phyloP scores from a whole-genome alignment of 92 coral and sea anemone genomes.

The Palythoa grandis region DNA sequence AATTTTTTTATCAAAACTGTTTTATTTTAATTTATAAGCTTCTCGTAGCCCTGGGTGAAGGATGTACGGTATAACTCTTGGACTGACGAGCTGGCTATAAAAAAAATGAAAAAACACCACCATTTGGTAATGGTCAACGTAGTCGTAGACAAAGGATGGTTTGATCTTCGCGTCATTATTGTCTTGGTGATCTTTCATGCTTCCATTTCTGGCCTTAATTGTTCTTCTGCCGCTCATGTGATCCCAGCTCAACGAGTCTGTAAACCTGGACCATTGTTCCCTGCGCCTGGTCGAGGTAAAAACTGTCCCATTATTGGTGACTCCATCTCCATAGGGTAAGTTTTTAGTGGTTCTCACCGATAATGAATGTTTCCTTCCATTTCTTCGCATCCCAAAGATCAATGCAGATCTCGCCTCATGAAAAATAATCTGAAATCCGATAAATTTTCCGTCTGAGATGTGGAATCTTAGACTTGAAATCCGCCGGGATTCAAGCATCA shows the following conservation, averaged over 20 bases:
- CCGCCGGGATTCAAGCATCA: no score
- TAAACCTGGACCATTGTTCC: conserved; percentile 46
- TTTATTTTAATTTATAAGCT: background rate
- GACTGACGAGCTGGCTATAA: background rate
- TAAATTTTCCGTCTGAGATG: no score
- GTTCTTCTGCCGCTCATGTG: background rate
- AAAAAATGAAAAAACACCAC: background rate
- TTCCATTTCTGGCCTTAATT: background rate
- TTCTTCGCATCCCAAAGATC: no score
- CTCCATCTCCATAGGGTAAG: conserved; percentile 55
- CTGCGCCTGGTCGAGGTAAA: conserved; percentile 11
- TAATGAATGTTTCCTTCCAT: no score
- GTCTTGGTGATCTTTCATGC: background rate
- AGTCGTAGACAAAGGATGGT: background rate
- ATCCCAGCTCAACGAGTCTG: conserved; percentile 49
- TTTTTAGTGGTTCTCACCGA: no score
- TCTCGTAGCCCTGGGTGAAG: background rate
- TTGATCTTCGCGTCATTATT: background rate
- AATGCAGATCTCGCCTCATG: no score
- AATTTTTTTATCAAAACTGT: background rate
- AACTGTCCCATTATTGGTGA: conserved; percentile 51
- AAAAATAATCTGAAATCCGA: no score
- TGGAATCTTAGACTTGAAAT: no score
- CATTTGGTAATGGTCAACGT: background rate
- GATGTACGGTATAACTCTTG: background rate